Evolutionary conservation across 1,140 invertebrate genomes (phyloP).

Genomic region (Lordiphosa clarofinis): DNA sequence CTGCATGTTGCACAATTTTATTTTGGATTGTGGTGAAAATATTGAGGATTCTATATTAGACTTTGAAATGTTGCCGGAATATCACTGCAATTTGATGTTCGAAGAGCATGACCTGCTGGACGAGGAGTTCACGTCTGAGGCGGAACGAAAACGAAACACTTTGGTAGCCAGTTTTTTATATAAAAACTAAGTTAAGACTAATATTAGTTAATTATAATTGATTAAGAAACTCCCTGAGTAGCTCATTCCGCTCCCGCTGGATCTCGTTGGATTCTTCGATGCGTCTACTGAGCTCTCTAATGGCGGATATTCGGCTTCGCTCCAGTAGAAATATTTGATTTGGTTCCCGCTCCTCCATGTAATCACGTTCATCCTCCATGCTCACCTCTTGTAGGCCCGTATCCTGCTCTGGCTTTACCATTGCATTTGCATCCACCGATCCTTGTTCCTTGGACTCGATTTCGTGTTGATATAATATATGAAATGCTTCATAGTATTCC

Average conservation of each 20-base stretch:
- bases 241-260: conserved; percentile 37
- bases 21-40: conserved; percentile 26
- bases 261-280: conserved; percentile 41
- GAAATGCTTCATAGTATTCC: conserved; percentile 40
- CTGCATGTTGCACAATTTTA: conserved; percentile 47
- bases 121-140: conserved; percentile 21
- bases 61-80: conserved; percentile 22
- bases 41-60: conserved; percentile 26
- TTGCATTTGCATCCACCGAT: not conserved
- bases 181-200: conserved; percentile 1
- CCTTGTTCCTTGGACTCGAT: not conserved
- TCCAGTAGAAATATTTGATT: conserved; percentile 28
- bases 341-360: conserved; percentile 1
- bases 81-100: conserved; percentile 10
- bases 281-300: conserved; percentile 32
- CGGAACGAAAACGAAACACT: conserved; percentile 30
- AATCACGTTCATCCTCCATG: too few species aligned
- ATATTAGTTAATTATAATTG: conserved; percentile 23
- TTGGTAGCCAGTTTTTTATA: conserved; percentile 8
- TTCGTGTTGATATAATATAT: conserved; percentile 33
- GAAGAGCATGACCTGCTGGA: conserved; percentile 24
- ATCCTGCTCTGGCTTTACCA: too few species aligned
- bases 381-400: too few species aligned
- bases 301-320: conserved; percentile 34
- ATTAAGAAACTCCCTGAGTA: conserved; percentile 25